Evolutionary conservation across 92 coral and sea anemone species (phyloP), one percentile per base, ranked within the genome.

Genomic region (Nematostella vectensis): DNA sequence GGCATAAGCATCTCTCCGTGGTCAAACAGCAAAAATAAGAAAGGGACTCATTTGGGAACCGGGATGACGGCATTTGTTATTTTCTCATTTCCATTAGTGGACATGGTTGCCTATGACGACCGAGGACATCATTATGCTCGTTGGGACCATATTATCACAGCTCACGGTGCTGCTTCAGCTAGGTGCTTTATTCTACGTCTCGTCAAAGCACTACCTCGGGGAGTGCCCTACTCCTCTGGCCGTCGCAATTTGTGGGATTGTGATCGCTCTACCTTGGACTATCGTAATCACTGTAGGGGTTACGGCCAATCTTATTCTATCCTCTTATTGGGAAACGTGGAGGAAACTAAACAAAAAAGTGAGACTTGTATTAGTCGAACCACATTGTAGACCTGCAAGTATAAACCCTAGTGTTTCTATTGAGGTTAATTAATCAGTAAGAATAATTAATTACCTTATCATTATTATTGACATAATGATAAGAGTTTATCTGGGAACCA

Each of bases 21-120:
- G n/a, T n/a, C n/a, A n/a, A n/a, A n/a, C n/a, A n/a, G n/a, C n/a
- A n/a, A 63, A 16, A 31, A 19, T 1, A 37, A 13, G 17, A 54
- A 23, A 21, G 53, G 71, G 20, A 54, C 62, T 0, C 53, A 53
- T 4, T 65, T 61, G 19, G 45, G 44, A 3, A 40, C 16, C 48
- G 25, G 31, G 11, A 53, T 53, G 27, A 42, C 17, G 13, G 44
- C 71, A 1, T 27, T 18, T 17, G 1, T n/a, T 1, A 54, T 39
- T 24, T 42, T 36, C 11, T 53, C 53, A 20, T 62, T 62, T 1
- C 18, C 23, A 0, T 25, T 39, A 66, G 72, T 66, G 72, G 72
- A 57, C 15, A 1, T 66, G 72, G 62, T 63, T 56, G 37, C 72
- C 72, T 0, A 55, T 66, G 57, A 26, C 54, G 20, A 27, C 48